These are phyloP conservation scores for Actinernus sp. DNA, from an alignment of 92 coral and sea anemone species.

Conservation along the genomic window DNA sequence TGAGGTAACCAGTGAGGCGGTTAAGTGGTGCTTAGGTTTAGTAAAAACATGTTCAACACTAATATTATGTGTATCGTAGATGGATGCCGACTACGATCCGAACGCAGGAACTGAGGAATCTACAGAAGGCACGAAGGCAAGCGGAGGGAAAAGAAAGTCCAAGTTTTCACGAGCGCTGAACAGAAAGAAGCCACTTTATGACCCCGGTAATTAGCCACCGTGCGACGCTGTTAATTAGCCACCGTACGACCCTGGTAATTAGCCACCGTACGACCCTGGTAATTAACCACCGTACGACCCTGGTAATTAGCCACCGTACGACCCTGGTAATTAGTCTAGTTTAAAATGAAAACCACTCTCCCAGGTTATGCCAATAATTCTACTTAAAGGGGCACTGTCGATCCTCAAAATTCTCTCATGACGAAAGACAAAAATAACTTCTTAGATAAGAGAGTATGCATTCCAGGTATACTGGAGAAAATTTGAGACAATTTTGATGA, in stretches of 20 bases:
- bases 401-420: too few relatives aligned
- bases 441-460: too few relatives aligned
- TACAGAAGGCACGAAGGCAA: slow-evolving; percentile 28
- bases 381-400: too few relatives aligned
- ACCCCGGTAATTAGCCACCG: slow-evolving; percentile 72
- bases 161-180: slow-evolving; percentile 72
- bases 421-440: too few relatives aligned
- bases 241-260: slow-evolving; percentile 84
- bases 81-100: slow-evolving; percentile 94
- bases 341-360: too few relatives aligned
- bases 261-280: background rate
- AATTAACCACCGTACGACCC: slow-evolving; percentile 85
- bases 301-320: slow-evolving; percentile 32
- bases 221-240: slow-evolving; percentile 37
- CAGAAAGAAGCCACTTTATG: slow-evolving; percentile 75
- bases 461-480: too few relatives aligned
- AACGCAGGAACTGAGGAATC: slow-evolving; percentile 20
- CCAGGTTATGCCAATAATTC: too few relatives aligned
- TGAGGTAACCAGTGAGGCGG: too few relatives aligned
- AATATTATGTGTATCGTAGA: slow-evolving; percentile 36
- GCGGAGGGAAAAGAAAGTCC: slow-evolving; percentile 47
- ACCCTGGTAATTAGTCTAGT: slow-evolving; percentile 33
- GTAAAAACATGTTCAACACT: background rate
- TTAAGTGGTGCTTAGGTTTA: too few relatives aligned
- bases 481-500: too few relatives aligned